Evolutionary conservation across 2,113 vertebrate genomes (phyloP).

Genomic region (Gasterosteus aculeatus): DNA sequence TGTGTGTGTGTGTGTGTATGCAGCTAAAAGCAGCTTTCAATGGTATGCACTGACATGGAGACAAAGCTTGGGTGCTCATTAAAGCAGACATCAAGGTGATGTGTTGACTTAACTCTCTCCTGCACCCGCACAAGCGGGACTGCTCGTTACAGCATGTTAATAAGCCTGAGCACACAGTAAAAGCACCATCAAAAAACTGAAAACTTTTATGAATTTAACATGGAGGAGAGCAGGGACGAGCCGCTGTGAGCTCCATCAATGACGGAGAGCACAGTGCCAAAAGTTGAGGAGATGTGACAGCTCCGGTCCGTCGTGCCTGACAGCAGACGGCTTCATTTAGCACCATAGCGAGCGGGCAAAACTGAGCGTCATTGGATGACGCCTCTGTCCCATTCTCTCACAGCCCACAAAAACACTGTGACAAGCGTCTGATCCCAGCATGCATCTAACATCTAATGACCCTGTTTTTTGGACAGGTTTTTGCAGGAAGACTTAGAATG

Average conservation of each 20-base stretch:
- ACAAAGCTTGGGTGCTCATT: constrained; percentile 61
- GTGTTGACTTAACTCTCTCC: constrained; percentile 45
- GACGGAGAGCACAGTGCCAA: constrained; percentile 6
- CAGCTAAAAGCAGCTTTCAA: constrained; percentile 41
- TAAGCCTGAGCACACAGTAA: constrained; percentile 14
- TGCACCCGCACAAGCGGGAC: constrained; percentile 42
- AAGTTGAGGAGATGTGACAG: constrained; percentile 64
- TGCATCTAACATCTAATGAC: not conserved
- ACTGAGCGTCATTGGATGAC: constrained; percentile 15
- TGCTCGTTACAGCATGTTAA: constrained; percentile 54
- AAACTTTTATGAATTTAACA: constrained; percentile 4
- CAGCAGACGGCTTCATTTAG: constrained; percentile 67
- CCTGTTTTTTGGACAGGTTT: not conserved
- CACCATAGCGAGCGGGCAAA: constrained; percentile 12
- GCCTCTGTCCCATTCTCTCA: constrained; percentile 29
- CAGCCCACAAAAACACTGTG: constrained; percentile 30
- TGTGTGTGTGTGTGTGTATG: constrained; percentile 20
- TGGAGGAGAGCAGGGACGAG: not conserved
- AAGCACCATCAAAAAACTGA: not conserved
- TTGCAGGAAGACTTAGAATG: not conserved
- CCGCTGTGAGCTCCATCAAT: constrained; percentile 2
- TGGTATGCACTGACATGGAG: constrained; percentile 59
- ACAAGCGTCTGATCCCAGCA: constrained; percentile 28
- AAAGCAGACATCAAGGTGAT: constrained; percentile 63
- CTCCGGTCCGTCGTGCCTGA: constrained; percentile 32